Evolutionary conservation across 2,113 vertebrate species (phyloP).

Genomic region (Glaucomys volans): DNA sequence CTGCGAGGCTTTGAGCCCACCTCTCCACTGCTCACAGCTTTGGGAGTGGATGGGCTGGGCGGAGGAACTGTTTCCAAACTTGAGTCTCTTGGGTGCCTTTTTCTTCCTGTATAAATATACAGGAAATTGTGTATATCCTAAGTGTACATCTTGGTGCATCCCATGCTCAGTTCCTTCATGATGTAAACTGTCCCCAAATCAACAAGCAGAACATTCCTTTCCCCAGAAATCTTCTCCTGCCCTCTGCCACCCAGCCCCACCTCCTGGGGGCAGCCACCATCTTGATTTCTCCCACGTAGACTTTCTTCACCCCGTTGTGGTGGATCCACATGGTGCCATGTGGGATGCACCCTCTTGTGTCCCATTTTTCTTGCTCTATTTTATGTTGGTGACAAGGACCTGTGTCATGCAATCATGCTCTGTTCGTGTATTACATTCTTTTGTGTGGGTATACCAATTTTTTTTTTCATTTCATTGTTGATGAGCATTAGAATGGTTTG

Average conservation of each 20-base stretch:
- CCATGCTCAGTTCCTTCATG: background rate
- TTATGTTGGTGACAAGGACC: background rate
- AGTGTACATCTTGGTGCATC: background rate
- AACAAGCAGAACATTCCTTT: background rate
- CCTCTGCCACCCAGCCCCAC: background rate
- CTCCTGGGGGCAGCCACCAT: background rate
- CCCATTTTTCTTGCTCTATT: background rate
- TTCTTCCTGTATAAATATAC: too few relatives aligned
- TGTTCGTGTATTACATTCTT: background rate
- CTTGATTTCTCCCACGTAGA: background rate
- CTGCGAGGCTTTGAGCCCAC: background rate
- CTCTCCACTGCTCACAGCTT: background rate
- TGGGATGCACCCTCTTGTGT: background rate
- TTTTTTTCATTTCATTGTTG: background rate
- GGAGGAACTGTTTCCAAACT: background rate
- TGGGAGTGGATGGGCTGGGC: background rate
- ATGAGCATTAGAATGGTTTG: background rate
- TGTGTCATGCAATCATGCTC: fast-evolving
- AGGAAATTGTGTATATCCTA: background rate
- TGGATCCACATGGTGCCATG: fast-evolving
- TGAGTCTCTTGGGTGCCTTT: background rate
- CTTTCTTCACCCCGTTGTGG: background rate
- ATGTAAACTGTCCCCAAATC: background rate
- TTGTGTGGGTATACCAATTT: background rate
- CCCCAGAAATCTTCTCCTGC: background rate